Evolutionary conservation across 2,113 vertebrate species (phyloP), one percentile per base, ranked within the genome.

Genomic region (Mustela nigripes): DNA sequence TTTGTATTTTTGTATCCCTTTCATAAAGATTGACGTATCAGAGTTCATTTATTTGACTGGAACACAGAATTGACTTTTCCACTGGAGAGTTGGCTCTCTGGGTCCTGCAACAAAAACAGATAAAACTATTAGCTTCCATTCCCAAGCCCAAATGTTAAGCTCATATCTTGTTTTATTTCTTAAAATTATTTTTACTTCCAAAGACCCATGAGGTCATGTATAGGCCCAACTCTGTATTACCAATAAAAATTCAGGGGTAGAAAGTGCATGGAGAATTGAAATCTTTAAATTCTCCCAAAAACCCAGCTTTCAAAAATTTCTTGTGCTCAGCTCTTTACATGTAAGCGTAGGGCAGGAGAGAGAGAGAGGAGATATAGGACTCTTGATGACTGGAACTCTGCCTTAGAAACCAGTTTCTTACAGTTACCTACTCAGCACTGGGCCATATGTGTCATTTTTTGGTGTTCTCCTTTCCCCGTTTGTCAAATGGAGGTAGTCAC

Each of bases 131-230:
- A 48, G 42, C 48, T 36, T n/a, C 2, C 8, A 26, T 76, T 19
- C 50, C 3, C 24, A 28, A 4, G 11, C 39, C 62, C 12, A 33
- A 53, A 48, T 24, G 26, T 69, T 89, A 79, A 93, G 1, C 7
- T 69, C 16, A 24, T 28, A 26, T 83, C 48, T 79, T 91, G 31
- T 88, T 86, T 89, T 50, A 71, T 83, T 93, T 81, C 92, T 89
- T 82, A 92, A 89, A 94, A 50, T 65, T 42, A n/a, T 53, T 79
- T 79, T 26, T 5, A 31, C 24, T 78, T 94, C 26, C 36, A 65
- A 11, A 82, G 31, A 87, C 45, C 22, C 31, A 50, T 60, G 45
- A 79, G 15, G 39, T 80, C 36, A 5, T 31, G 4, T 65, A 81
- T 69, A 95, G 62, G 39, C 2, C 74, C 60, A 94, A 21, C 3